Evolutionary conservation across 2,797 vertebrate species (phyloP), one percentile per base, ranked within the genome.

Genomic region (Anableps anableps): DNA sequence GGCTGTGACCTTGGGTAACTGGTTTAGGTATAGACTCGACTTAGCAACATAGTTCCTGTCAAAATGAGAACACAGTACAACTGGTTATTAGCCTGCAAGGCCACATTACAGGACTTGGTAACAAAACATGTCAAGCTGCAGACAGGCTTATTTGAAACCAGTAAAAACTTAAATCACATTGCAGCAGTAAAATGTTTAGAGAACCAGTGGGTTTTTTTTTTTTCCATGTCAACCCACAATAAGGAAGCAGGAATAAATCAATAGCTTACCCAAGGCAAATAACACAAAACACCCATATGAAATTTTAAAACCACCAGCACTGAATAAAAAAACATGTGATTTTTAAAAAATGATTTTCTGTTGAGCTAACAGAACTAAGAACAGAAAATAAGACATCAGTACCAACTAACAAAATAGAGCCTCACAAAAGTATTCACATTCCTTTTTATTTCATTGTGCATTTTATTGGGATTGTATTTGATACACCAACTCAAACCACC

Each of bases 71-170:
- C 76, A 83, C 74, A 83, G 86, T 48, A 58, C 0, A 75, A 85
- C 75, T 80, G 43, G 75, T 85, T 78, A 80, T 58, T 26, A 68
- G 75, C 45, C 75, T 79, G 83, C 90, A 92, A 91, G 91, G 90
- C 81, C 89, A 87, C 55, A 68, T 76, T 62, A 5, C 36, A 82
- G 58, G 75, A 76, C 80, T 62, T 10, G n/a, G 80, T 77, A 76
- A 80, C 83, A 92, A 90, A 89, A 87, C 85, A 88, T 85, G 87
- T 88, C 85, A 76, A 83, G 79, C 68, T n/a, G 53, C 73, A 85
- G 75, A 87, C 73, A 48, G 50, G 70, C 45, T 45, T 14, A 47
- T 83, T 26, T 84, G 85, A 88, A 80, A 80, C 84, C 86, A 74
- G 83, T 88, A 84, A 92, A 91, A 89, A 50, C 58, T 72, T 36